phyloP scores from a whole-genome alignment of 2,888 invertebrate genomes.

The Lasioglossum lativentre region DNA sequence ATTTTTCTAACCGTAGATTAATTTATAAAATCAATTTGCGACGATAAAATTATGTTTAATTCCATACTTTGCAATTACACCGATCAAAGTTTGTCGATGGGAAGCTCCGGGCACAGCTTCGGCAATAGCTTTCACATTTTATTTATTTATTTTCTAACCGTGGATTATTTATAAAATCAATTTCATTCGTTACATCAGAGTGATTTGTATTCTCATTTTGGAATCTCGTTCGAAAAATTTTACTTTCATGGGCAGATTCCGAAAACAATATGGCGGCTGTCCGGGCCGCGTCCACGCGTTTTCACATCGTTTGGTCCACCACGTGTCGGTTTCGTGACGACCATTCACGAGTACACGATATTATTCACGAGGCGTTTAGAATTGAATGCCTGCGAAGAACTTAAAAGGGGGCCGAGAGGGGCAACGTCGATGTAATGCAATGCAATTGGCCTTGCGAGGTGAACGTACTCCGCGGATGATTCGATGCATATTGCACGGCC shows the following conservation, averaged over 20 bases:
- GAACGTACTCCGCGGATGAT: slow-evolving; percentile 76
- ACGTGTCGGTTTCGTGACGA: slow-evolving; percentile 61
- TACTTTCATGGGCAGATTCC: too few species aligned
- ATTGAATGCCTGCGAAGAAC: slow-evolving; percentile 69
- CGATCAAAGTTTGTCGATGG: background rate
- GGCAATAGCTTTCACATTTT: too few species aligned
- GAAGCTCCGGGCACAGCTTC: too few species aligned
- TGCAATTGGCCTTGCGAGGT: slow-evolving; percentile 77
- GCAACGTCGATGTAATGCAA: slow-evolving; percentile 68
- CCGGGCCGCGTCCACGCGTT: slow-evolving; percentile 30
- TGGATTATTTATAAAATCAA: background rate
- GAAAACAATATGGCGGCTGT: background rate
- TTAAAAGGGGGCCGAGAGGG: slow-evolving; percentile 63
- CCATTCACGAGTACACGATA: slow-evolving; percentile 65
- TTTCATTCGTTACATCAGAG: background rate
- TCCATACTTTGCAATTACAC: background rate
- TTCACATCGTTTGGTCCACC: slow-evolving; percentile 59
- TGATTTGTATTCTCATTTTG: background rate
- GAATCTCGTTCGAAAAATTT: too few species aligned
- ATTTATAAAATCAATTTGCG: too few species aligned
- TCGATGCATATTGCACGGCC: slow-evolving; percentile 65
- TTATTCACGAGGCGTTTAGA: slow-evolving; percentile 70
- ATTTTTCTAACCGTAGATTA: too few species aligned
- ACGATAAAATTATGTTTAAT: background rate
- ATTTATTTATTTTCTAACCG: too few species aligned